These are phyloP conservation scores for Zootoca vivipara DNA, from an alignment of 2,113 vertebrate genomes.

Conservation along the genomic window DNA sequence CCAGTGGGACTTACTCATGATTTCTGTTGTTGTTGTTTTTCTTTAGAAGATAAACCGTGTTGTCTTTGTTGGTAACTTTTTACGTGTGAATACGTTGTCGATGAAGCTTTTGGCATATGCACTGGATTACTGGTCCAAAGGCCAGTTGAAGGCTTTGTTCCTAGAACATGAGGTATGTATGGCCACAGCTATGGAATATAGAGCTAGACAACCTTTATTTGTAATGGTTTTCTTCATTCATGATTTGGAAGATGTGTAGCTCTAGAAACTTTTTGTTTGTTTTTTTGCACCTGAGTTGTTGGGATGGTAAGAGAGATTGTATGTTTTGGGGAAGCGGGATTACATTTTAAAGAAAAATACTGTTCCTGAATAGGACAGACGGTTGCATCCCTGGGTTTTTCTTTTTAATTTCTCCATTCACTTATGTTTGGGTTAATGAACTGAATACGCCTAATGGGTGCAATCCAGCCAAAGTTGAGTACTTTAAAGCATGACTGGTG, in stretches of 20 bases:
- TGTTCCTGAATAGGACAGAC: background rate
- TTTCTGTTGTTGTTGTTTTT: conserved; percentile 29
- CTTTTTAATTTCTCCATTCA: background rate
- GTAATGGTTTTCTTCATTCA: background rate
- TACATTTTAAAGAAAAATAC: background rate
- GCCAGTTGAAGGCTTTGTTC: conserved; percentile 85
- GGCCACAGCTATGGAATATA: background rate
- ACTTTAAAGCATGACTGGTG: too few species aligned
- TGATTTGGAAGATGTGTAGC: background rate
- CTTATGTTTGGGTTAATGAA: background rate
- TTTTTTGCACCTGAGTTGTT: background rate
- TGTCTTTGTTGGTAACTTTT: conserved; percentile 96
- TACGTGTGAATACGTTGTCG: conserved; percentile 95
- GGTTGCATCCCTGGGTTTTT: background rate
- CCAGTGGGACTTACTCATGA: background rate
- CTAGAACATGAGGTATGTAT: conserved; percentile 83
- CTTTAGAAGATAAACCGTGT: conserved; percentile 86
- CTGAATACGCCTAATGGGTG: background rate
- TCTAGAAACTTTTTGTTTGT: background rate
- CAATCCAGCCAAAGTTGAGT: background rate
- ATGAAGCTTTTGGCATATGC: conserved; percentile 95
- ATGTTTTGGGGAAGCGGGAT: background rate
- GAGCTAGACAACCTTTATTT: background rate
- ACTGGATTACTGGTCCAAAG: conserved; percentile 88
- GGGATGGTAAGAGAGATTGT: background rate